A percentile compares a stretch with the other conserved stretches of the same genome.
These are phyloP conservation scores for Epiblema foenella DNA, from an alignment of 2,888 invertebrate genomes.

Conservation along the genomic window DNA sequence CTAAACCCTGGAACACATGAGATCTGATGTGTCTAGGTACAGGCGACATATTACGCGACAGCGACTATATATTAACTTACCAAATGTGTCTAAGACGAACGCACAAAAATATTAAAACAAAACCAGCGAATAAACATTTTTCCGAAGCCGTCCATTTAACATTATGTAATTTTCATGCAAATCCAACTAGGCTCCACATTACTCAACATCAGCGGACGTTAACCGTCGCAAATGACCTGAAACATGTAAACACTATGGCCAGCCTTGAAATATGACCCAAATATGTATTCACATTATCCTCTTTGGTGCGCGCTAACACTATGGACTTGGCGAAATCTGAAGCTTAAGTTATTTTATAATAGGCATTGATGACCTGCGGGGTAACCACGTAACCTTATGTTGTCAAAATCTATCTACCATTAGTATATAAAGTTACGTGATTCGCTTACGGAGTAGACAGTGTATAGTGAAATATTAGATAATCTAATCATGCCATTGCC, in stretches of 20 bases:
- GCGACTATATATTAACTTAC: too few relatives aligned
- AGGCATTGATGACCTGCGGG: too few relatives aligned
- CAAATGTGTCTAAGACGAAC: not conserved
- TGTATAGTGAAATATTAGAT: too few relatives aligned
- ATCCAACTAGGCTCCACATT: slow-evolving; percentile 48
- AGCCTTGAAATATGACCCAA: slow-evolving; percentile 69
- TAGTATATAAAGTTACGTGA: too few relatives aligned
- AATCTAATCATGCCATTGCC: too few relatives aligned
- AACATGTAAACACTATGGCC: slow-evolving; percentile 54
- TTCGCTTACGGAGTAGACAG: too few relatives aligned
- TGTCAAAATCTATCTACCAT: too few relatives aligned
- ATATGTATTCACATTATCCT: slow-evolving; percentile 54
- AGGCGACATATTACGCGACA: too few relatives aligned
- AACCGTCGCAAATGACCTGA: slow-evolving; percentile 61
- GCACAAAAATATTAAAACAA: not conserved
- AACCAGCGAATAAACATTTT: not conserved
- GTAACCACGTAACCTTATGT: too few relatives aligned
- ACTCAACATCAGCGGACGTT: slow-evolving; percentile 59
- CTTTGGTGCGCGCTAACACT: slow-evolving; percentile 35
- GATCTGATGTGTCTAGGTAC: too few relatives aligned
- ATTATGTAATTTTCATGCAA: slow-evolving; percentile 42
- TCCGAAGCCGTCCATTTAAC: not conserved
- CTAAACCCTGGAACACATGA: not conserved
- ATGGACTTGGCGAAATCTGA: slow-evolving; percentile 21
- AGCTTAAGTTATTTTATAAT: too few relatives aligned